Evolutionary conservation across 2,113 vertebrate species (phyloP), one percentile per base, ranked within the genome.

Genomic region (Nerophis ophidion): DNA sequence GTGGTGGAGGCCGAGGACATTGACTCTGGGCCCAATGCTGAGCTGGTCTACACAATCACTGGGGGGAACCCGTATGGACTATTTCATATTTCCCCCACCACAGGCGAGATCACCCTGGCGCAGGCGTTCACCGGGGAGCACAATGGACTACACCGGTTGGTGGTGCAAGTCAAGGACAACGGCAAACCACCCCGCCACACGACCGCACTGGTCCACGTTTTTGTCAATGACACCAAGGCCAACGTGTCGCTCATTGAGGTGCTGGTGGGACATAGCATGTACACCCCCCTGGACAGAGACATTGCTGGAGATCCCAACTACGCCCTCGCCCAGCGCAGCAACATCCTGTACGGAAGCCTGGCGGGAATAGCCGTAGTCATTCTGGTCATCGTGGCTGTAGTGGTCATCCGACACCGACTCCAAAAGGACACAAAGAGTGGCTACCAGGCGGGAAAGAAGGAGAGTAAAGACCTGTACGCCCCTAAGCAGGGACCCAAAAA

Each of bases 361-460:
- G 95, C 95, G 0, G 97, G 95, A 4, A 87, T 95, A 0, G 93
- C 95, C 14, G 94, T 92, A 0, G 97, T 99, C 64, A 93, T 94
- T 45, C 75, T 98, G 65, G 91, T 97, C 68, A 98, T 99, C 0
- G 92, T 95, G 34, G 84, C 93, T 4, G 96, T 97, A 0, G 89
- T 99, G 10, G 85, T 98, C 1, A 91, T 96, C 72, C 89, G 95
- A 35, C 94, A 97, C 66, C 92, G 93, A 47, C 85, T 97, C 60
- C 93, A 96, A 75, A 94, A 95, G 15, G 95, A 97, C 69, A 91
- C 94, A 52, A 99, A 99, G 84, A 99, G 97, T 0, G 97, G 97
- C 59, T 99, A 99, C 78, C 97, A 99, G 73, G 94, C 97, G 0
- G 97, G 97, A 10, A 99, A 99, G 82, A 99, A 99, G 77, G 97